A percentile compares a stretch with the other conserved stretches of the same genome.
phyloP scores from a whole-genome alignment of 2,888 invertebrate genomes.

The Aethes cnicana region DNA sequence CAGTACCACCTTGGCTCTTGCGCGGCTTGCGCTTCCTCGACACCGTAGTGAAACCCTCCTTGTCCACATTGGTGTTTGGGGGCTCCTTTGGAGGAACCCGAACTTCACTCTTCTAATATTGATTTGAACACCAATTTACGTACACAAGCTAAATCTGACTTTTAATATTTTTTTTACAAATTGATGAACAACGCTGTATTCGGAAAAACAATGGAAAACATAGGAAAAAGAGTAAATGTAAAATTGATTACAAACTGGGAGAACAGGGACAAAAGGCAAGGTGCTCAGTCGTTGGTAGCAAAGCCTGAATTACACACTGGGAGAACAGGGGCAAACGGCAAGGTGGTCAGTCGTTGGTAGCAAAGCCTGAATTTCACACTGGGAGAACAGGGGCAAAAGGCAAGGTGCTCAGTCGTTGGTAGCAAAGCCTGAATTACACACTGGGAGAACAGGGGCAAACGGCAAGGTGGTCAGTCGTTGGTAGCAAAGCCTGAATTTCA shows the following conservation, averaged over 20 bases:
- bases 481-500: neutral
- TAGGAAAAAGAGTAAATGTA: slow-evolving; percentile 11
- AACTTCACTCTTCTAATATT: no score
- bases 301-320: no score
- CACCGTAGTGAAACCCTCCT: no score
- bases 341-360: no score
- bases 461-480: no score
- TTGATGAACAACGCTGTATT: slow-evolving; percentile 20
- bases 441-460: no score
- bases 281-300: neutral
- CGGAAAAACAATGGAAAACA: slow-evolving; percentile 26
- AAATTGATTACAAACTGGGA: neutral
- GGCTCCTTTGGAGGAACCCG: no score
- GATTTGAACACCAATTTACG: slow-evolving; percentile 27
- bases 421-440: no score
- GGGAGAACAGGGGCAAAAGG: neutral
- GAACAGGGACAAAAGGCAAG: neutral
- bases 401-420: neutral
- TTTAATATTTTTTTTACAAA: slow-evolving; percentile 24
- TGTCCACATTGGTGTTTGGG: no score
- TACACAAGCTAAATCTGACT: neutral
- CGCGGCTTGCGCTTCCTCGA: no score
- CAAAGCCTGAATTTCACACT: neutral
- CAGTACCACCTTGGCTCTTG: no score
- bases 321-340: no score